Conservation (phyloP, 2,113 vertebrate species). For the Aptenodytes forsteri region DNA sequence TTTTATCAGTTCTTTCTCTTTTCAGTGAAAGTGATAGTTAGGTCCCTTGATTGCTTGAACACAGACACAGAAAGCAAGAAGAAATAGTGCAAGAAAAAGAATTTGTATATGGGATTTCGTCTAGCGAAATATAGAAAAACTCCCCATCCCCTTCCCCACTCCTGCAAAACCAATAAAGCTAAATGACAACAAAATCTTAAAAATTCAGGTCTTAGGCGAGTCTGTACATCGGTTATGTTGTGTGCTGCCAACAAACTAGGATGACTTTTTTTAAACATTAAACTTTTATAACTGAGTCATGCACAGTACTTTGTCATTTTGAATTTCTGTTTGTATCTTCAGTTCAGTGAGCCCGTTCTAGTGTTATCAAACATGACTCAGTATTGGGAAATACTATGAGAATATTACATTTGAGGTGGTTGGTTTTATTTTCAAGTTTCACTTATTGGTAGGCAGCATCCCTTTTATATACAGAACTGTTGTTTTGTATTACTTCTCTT, state of each 20-base stretch:
- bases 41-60: background rate
- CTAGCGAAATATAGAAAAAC: background rate
- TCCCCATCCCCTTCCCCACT: background rate
- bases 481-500: background rate
- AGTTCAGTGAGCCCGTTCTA: background rate
- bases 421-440: constrained; percentile 9
- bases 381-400: background rate
- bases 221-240: background rate
- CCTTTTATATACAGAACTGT: background rate
- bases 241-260: background rate
- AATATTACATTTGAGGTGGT: background rate
- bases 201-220: background rate
- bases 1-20: background rate
- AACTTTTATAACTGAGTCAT: background rate
- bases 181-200: background rate
- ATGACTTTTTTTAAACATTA: background rate
- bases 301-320: background rate
- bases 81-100: background rate
- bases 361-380: background rate
- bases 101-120: background rate
- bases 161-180: background rate
- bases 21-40: background rate
- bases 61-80: background rate
- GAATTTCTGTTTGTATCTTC: background rate
- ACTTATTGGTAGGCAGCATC: background rate